Base-by-base conservation (phyloP, 1,140 invertebrate genomes). In the Armadillidium nasatum region DNA sequence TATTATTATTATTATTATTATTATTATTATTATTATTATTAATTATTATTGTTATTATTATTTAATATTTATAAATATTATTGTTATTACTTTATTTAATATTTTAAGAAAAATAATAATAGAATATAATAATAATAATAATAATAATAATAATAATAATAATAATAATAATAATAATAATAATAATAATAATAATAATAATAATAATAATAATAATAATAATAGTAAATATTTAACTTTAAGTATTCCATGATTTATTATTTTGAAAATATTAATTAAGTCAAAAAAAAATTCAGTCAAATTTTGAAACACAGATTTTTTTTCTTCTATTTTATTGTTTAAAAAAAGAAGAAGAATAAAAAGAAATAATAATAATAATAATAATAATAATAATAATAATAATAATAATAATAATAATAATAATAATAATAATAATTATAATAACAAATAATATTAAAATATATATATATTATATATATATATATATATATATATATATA, bases 1-100 rank as follows among this genome's bases (percentile, higher is more conserved):
- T 50, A 50, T 50, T 50, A 50, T 50, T 50, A 50, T 50, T 50
- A 50, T 50, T 50, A 50, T 15, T 50, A 50, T 50, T 50, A 50
- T 50, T 50, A 50, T 50, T 50, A 50, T 50, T 50, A 50, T 50
- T 50, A 50, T 50, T 50, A 50, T 50, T 50, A 50, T 50, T 50
- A 15, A 15, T 9, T 10, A 50, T 9, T 50, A 50, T 50, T 50
- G n/a, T n/a, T n/a, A n/a, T n/a, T n/a, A n/a, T 50, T 10, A 50
- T 15, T 9, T 50, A 50, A 50, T 9, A 15, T 15, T 50, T 9
- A 50, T 10, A 50, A 50, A 10, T 50, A 10, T 15, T 50, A 10
- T 50, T 50, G 15, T 10, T 50, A 50, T 10, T 50, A 10, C 46
- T 15, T 15, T 50, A 50, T 15, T 15, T 10, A 50, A 50, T 15